Evolutionary conservation across 2,888 invertebrate species (phyloP).

Genomic region (Amiota minor): DNA sequence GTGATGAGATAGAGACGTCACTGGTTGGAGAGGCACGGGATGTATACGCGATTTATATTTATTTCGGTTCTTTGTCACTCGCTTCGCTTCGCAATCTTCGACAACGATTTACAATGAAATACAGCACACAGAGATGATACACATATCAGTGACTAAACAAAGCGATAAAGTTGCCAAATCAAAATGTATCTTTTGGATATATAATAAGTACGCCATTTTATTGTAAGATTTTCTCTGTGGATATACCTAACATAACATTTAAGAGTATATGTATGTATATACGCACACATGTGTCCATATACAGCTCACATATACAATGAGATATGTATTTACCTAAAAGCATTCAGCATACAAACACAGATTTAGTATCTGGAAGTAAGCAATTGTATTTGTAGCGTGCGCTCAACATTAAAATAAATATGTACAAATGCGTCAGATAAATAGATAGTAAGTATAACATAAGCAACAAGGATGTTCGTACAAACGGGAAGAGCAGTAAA

Average conservation of each 20-base stretch:
- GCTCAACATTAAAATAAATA: conserved; percentile 68
- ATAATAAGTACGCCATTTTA: conserved; percentile 55
- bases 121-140: conserved; percentile 37
- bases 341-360: conserved; percentile 21
- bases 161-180: conserved; percentile 62
- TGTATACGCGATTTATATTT: conserved; percentile 28
- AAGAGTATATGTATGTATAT: conserved; percentile 33
- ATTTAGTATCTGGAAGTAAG: conserved; percentile 47
- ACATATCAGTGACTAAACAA: conserved; percentile 26
- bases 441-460: conserved; percentile 45
- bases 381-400: conserved; percentile 57
- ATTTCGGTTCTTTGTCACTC: conserved; percentile 5
- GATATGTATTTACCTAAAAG: conserved; percentile 22
- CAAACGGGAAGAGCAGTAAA: conserved; percentile 17
- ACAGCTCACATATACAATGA: conserved; percentile 3
- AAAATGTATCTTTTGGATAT: conserved; percentile 59
- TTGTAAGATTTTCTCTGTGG: conserved; percentile 59
- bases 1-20: not conserved
- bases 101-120: conserved; percentile 30
- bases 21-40: not conserved
- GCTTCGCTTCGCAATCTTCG: not conserved
- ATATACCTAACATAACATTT: conserved; percentile 43
- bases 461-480: too few species aligned
- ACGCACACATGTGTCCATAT: conserved; percentile 31
- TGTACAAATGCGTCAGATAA: conserved; percentile 64